Evolutionary conservation across 2,888 invertebrate species (phyloP).

Genomic region (Cordilura impudica): DNA sequence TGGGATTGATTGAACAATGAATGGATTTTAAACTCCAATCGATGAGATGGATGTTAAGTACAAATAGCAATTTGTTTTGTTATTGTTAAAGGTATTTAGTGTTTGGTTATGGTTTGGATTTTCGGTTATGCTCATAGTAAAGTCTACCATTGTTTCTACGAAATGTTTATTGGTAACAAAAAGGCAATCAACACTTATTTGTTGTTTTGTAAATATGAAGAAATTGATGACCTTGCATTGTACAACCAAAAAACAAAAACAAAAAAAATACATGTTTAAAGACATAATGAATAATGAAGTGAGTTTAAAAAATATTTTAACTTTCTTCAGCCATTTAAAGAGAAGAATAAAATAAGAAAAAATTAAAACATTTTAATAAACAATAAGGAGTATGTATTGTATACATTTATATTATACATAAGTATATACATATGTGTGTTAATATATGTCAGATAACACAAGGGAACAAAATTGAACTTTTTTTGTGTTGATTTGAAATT

Average conservation of each 20-base stretch:
- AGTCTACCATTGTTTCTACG: not conserved
- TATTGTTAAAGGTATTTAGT: slow-evolving; percentile 24
- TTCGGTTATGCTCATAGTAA: not conserved
- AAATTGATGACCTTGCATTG: slow-evolving; percentile 57
- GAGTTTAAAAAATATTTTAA: not conserved
- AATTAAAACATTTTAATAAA: too few relatives aligned
- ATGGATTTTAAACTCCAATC: slow-evolving; percentile 6
- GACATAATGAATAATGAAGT: slow-evolving; percentile 3
- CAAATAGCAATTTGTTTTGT: slow-evolving; percentile 36
- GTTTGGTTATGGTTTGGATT: not conserved
- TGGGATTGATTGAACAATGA: slow-evolving; percentile 16
- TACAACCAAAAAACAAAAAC: not conserved
- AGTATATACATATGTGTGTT: too few relatives aligned
- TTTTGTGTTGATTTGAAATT: too few relatives aligned
- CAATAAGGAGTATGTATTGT: too few relatives aligned
- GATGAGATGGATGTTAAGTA: slow-evolving; percentile 15
- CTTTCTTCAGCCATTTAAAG: not conserved
- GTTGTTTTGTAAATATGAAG: not conserved
- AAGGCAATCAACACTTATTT: slow-evolving; percentile 57
- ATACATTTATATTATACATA: too few relatives aligned
- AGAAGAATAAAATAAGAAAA: too few relatives aligned
- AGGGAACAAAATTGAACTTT: too few relatives aligned
- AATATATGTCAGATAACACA: too few relatives aligned
- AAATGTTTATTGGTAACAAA: not conserved
- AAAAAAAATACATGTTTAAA: not conserved